phyloP scores from a whole-genome alignment of 2,797 vertebrate genomes.

The Picus viridis region DNA sequence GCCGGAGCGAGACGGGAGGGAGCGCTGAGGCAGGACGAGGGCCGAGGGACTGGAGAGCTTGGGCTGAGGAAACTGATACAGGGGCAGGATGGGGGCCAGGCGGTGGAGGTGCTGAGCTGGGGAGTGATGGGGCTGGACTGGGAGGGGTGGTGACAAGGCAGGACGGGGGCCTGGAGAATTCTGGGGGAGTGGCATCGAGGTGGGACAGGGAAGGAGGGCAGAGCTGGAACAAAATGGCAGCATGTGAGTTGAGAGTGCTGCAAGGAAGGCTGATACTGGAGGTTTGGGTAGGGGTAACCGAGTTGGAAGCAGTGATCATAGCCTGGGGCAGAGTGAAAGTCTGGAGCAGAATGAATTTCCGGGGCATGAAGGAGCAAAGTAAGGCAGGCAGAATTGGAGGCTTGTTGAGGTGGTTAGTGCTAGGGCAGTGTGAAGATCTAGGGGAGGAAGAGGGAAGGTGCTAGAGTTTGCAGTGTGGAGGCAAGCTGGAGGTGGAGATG shows the following conservation, averaged over 20 bases:
- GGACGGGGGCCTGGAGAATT: not conserved
- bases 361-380: not conserved
- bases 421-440: accelerated
- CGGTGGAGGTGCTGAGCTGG: not conserved
- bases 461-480: no score
- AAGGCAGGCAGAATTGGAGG: no score
- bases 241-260: no score
- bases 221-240: not conserved
- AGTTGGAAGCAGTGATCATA: not conserved
- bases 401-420: not conserved
- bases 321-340: not conserved
- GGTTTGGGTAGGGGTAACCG: not conserved
- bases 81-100: not conserved
- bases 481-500: no score
- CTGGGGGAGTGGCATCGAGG: not conserved
- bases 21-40: not conserved
- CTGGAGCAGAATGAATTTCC: no score
- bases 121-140: not conserved
- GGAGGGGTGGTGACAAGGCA: not conserved
- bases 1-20: not conserved
- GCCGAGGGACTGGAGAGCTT: not conserved
- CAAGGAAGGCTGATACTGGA: not conserved
- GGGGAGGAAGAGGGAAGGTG: not conserved
- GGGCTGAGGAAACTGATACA: not conserved
- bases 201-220: not conserved